phyloP scores from a whole-genome alignment of 2,113 vertebrate genomes.

The Entomyzon cyanotis region DNA sequence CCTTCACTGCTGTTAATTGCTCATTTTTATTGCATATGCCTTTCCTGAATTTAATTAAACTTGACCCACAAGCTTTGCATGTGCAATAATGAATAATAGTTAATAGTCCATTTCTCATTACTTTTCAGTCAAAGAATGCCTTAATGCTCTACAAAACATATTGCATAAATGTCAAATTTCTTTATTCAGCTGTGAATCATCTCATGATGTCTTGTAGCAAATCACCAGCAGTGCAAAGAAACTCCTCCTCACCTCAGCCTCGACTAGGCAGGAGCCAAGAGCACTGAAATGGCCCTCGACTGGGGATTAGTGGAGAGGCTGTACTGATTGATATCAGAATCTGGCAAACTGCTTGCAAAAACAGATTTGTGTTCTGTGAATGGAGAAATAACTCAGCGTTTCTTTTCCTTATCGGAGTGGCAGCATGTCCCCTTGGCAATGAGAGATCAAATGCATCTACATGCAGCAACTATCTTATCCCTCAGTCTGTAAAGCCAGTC shows the following conservation, averaged over 20 bases:
- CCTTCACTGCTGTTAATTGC: neutral
- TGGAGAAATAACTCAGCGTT: neutral
- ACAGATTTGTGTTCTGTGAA: neutral
- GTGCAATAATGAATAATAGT: neutral
- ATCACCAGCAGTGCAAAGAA: neutral
- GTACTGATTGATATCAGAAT: neutral
- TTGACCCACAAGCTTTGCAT: neutral
- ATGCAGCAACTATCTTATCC: neutral
- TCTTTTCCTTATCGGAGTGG: neutral
- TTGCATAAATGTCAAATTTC: neutral
- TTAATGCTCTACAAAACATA: neutral
- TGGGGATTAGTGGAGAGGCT: neutral
- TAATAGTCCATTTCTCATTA: neutral
- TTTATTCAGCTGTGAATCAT: neutral
- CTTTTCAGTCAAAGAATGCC: neutral
- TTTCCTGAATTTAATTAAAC: slow-evolving; percentile 25
- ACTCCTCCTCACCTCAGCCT: neutral
- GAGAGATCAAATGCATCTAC: neutral
- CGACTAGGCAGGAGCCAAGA: neutral
- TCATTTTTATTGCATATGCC: slow-evolving; percentile 5
- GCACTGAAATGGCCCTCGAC: neutral
- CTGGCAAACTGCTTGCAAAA: neutral
- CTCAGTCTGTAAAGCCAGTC: neutral
- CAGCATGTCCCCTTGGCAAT: neutral
- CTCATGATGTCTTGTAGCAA: neutral